These are phyloP conservation scores for Philaenus spumarius DNA, from an alignment of 1,140 invertebrate genomes.

Conservation along the genomic window DNA sequence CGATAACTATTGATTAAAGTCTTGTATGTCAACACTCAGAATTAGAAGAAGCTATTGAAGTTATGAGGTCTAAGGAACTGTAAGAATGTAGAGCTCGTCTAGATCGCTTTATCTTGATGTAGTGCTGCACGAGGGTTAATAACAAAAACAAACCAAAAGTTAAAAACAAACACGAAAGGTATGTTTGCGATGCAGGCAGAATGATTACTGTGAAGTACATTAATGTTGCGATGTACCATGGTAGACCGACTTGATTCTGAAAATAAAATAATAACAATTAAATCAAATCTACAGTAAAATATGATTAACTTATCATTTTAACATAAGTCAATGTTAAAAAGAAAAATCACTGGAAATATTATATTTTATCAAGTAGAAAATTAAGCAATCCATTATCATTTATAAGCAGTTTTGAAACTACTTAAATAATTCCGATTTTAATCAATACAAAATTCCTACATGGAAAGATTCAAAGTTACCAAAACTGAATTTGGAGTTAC, in stretches of 20 bases:
- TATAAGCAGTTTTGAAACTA: too few relatives aligned
- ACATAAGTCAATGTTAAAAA: too few relatives aligned
- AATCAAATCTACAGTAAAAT: background rate
- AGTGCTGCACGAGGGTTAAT: background rate
- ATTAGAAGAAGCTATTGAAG: background rate
- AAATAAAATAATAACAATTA: constrained; percentile 26
- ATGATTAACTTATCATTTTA: constrained; percentile 44
- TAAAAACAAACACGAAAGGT: constrained; percentile 18
- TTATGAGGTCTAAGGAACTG: constrained; percentile 22
- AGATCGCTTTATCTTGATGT: background rate
- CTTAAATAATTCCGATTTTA: too few relatives aligned
- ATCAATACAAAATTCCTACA: too few relatives aligned
- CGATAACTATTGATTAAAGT: too few relatives aligned
- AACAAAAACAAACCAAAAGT: constrained; percentile 15
- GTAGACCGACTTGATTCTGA: constrained; percentile 52
- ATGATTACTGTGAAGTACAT: constrained; percentile 45
- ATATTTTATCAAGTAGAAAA: too few relatives aligned
- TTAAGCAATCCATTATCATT: too few relatives aligned
- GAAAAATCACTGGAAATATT: too few relatives aligned
- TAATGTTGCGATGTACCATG: constrained; percentile 41
- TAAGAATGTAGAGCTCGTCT: constrained; percentile 20
- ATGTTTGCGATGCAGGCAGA: constrained; percentile 36
- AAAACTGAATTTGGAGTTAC: too few relatives aligned
- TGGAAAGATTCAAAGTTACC: too few relatives aligned
- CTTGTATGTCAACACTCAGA: constrained; percentile 9